Percentiles rank a stretch among this genome's conserved stretches.
phyloP scores from a whole-genome alignment of 1,140 invertebrate genomes.

The Subanguina moxae region DNA sequence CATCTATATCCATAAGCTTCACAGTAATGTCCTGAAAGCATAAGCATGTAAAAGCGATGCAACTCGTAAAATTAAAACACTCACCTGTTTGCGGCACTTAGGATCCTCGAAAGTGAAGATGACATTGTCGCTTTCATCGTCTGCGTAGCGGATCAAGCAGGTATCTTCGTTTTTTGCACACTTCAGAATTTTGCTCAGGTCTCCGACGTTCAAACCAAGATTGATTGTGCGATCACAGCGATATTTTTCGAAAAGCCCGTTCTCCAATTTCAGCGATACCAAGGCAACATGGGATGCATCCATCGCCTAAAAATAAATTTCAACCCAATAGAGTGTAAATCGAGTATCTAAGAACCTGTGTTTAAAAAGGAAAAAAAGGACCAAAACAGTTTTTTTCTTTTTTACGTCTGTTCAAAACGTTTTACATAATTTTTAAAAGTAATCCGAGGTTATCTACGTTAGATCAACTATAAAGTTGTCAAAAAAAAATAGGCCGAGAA shows the following conservation, averaged over 20 bases:
- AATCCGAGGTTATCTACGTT: too few species aligned
- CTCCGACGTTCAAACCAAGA: conserved; percentile 90
- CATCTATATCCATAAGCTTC: conserved; percentile 96
- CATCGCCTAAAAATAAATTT: conserved; percentile 84
- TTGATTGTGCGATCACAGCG: conserved; percentile 94
- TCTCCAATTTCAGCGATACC: conserved; percentile 83
- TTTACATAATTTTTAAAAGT: too few species aligned
- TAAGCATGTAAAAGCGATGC: too few species aligned
- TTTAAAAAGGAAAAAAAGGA: too few species aligned
- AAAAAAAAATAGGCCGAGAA: too few species aligned
- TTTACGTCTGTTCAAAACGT: too few species aligned
- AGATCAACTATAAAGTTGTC: too few species aligned
- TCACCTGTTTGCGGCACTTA: conserved; percentile 52
- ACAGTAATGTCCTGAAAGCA: conserved; percentile 83
- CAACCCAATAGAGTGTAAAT: too few species aligned
- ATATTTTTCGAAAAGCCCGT: conserved; percentile 96
- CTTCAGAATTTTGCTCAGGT: conserved; percentile 87
- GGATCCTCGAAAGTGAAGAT: conserved; percentile 87
- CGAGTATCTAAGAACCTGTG: too few species aligned
- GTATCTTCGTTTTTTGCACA: conserved; percentile 75
- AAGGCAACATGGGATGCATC: conserved; percentile 97
- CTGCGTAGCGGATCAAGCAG: conserved; percentile 60
- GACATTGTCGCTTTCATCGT: conserved; percentile 89
- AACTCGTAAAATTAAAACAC: not conserved
- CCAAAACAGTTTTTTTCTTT: too few species aligned